Conservation (phyloP, 2,888 invertebrate species). For the Argyresthia goedartella region DNA sequence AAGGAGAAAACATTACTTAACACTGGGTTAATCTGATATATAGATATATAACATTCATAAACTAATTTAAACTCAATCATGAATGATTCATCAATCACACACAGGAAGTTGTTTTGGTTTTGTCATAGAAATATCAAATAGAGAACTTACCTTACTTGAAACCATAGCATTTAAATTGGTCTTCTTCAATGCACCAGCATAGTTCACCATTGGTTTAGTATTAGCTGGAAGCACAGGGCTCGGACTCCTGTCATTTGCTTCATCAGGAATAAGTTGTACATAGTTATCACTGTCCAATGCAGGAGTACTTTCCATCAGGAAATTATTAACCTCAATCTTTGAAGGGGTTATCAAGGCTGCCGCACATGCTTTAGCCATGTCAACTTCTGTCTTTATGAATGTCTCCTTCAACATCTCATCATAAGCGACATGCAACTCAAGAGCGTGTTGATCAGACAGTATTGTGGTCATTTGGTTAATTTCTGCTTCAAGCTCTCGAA, state of each 20-base stretch:
- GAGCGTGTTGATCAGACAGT: constrained; percentile 45
- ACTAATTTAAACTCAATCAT: not conserved
- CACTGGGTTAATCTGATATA: not conserved
- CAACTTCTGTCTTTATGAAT: constrained; percentile 35
- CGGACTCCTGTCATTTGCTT: constrained; percentile 28
- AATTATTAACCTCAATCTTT: constrained; percentile 34
- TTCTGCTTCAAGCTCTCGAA: constrained; percentile 56
- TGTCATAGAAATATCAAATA: not conserved
- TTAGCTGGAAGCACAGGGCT: constrained; percentile 32
- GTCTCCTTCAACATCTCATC: constrained; percentile 39
- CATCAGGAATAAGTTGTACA: constrained; percentile 25
- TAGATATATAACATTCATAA: not conserved
- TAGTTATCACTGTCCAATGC: constrained; percentile 26
- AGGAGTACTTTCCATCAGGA: constrained; percentile 30
- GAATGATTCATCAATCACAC: too few species aligned
- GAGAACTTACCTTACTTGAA: constrained; percentile 48
- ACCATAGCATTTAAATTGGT: constrained; percentile 18
- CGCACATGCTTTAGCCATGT: constrained; percentile 54
- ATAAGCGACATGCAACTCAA: constrained; percentile 37
- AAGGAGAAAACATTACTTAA: constrained; percentile 13
- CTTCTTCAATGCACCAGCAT: constrained; percentile 47
- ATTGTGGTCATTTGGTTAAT: constrained; percentile 57
- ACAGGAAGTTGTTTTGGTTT: not conserved
- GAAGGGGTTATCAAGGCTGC: constrained; percentile 43
- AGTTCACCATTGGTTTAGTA: constrained; percentile 34